Evolutionary conservation across 2,888 invertebrate species (phyloP), one percentile per base, ranked within the genome.

Genomic region (Drosophila mulleri): DNA sequence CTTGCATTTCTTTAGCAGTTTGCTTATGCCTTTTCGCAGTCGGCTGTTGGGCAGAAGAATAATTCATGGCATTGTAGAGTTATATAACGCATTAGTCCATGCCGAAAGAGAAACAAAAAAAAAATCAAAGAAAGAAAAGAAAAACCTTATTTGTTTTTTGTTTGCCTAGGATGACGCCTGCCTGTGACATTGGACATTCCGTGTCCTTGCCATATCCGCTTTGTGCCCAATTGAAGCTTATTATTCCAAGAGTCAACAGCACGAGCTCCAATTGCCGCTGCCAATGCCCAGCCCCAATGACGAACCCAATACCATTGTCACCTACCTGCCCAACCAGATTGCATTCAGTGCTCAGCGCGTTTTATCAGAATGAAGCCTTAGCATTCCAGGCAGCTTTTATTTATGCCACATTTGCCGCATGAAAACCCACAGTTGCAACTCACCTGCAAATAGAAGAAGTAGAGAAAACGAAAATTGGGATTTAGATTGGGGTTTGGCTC

Each of bases 61-160:
- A 78, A 81, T 86, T 86, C 81, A 84, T 78, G 78, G 75, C 84
- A 78, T 76, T 67, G 61, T 64, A 57, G 70, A 77, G 48, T 59
- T 69, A 53, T 67, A 70, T 72, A 70, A 76, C 62, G 68, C 69
- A 65, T 72, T 69, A 65, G 65, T 67, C 48, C 47, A 45, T 56
- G 41, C 26, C 39, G 50, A 18, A 26, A 42, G n/a, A 48, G 56
- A 37, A 14, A 8, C 7, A 29, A 29, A 47, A 8, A 5, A 26
- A 48, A 29, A n/a, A 26, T 9, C 16, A 47, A n/a, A 14, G 47
- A 48, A 48, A 48, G 48, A 18, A 32, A 32, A 32, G n/a, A 47
- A 63, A 69, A 48, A 23, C 48, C 54, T 64, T 60, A 29, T 56
- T n/a, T 39, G 44, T 14, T 16, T 29, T 12, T 35, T 26, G 41